Base-by-base conservation (phyloP, 1,140 invertebrate genomes). In the Drosophila lacteicornis region DNA sequence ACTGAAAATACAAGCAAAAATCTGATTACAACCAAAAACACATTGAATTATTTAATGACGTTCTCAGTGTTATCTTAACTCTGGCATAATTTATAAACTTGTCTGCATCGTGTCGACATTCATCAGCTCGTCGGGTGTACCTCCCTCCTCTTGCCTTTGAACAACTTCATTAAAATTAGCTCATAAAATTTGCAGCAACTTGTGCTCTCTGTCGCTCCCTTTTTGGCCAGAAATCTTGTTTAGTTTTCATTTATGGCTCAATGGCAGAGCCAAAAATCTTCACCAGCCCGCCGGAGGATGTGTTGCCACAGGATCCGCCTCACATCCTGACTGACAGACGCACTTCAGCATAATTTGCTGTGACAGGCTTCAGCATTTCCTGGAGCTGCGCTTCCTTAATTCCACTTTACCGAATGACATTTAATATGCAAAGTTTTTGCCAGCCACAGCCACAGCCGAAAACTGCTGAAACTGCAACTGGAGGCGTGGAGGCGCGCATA, bases 151-250 rank as follows among this genome's bases (percentile, higher is more conserved):
- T 30, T 27, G 25, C 27, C 75, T 58, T 43, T 40, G 65, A 63
- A 66, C 77, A 88, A 84, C 84, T 88, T 88, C 84, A 88, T 88
- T 88, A 90, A 88, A 88, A 88, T 88, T 88, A 85, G 85, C 84
- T 88, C 84, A 88, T 88, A 79, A 88, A 88, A 90, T 88, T 88
- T 88, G 74, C 84, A 87, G 77, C 57, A 71, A 79, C 63, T 70
- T 78, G 38, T 65, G 38, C 55, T 27, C 68, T 19, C 65, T 15
- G 62, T 45, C 59, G 9, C 63, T 30, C 11, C 33, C 65, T 56
- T 75, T 79, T 75, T 75, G 65, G 75, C 53, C 60, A 74, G 79
- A 77, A 88, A 88, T 88, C 84, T 90, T 88, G 85, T 88, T 88
- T 88, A 88, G 84, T 85, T 88, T 88, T 85, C 84, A 88, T 88